Evolutionary conservation across 2,113 vertebrate genomes (phyloP).

Genomic region (Neogobius melanostomus): DNA sequence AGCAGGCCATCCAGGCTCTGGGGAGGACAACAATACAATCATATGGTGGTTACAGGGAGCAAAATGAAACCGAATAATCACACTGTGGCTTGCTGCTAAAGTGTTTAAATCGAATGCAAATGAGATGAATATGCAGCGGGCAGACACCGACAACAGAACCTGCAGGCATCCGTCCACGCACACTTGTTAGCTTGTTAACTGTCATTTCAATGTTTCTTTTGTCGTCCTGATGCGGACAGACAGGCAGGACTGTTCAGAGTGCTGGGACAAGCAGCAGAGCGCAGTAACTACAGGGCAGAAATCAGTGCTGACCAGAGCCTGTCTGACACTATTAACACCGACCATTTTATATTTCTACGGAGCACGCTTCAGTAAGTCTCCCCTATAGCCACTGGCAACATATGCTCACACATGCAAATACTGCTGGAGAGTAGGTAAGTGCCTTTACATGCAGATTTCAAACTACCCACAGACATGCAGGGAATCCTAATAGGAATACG

Average conservation of each 20-base stretch:
- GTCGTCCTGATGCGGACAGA: constrained; percentile 30
- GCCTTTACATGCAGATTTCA: constrained; percentile 6
- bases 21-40: constrained; percentile 46
- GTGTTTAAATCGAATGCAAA: constrained; percentile 20
- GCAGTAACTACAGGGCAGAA: constrained; percentile 47
- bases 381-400: constrained; percentile 34
- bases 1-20: constrained; percentile 84
- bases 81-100: constrained; percentile 19
- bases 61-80: constrained; percentile 28
- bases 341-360: constrained; percentile 56
- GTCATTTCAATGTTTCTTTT: constrained; percentile 35
- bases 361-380: constrained; percentile 46
- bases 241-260: constrained; percentile 48
- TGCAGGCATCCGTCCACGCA: constrained; percentile 20
- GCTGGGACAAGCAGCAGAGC: constrained; percentile 54
- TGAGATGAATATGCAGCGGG: constrained; percentile 15
- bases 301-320: constrained; percentile 57
- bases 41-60: constrained; percentile 46
- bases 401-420: constrained; percentile 28
- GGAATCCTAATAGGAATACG: not conserved
- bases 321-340: constrained; percentile 64
- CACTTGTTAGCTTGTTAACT: constrained; percentile 35
- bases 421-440: constrained; percentile 10
- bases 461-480: constrained; percentile 3
- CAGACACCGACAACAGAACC: constrained; percentile 21